phyloP scores from a whole-genome alignment of 1,140 invertebrate genomes.

The Hyphantria cunea region DNA sequence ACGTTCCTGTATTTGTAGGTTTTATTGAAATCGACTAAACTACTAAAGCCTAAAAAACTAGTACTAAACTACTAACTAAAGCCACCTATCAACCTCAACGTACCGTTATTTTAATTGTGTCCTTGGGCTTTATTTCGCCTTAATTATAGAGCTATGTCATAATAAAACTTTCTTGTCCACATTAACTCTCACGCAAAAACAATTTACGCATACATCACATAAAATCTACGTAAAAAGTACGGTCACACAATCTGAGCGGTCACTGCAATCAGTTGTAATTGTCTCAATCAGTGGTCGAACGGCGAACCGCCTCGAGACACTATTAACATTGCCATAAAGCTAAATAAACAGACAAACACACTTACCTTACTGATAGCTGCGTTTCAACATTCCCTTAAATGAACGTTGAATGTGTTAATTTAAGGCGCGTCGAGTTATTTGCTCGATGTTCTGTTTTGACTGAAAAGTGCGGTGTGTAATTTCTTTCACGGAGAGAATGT shows the following conservation, averaged over 20 bases:
- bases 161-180: background rate
- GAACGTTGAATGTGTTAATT: constrained; percentile 15
- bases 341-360: constrained; percentile 20
- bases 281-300: constrained; percentile 48
- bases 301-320: constrained; percentile 55
- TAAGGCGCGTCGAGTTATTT: constrained; percentile 11
- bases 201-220: constrained; percentile 30
- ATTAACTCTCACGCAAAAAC: constrained; percentile 27
- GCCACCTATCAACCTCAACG: too few relatives aligned
- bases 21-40: too few relatives aligned
- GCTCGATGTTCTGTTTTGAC: constrained; percentile 2
- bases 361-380: constrained; percentile 15
- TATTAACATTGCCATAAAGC: constrained; percentile 52
- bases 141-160: background rate
- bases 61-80: too few relatives aligned
- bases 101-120: too few relatives aligned
- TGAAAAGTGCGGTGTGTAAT: too few relatives aligned
- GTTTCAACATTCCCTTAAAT: constrained; percentile 5
- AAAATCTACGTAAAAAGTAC: constrained; percentile 19
- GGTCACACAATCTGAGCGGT: constrained; percentile 46
- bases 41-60: too few relatives aligned
- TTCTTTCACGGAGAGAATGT: too few relatives aligned
- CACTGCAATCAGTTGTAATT: constrained; percentile 65
- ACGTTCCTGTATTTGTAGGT: too few relatives aligned
- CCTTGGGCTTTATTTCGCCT: background rate